Base-by-base conservation (phyloP, 2,113 vertebrate genomes). In the Colossoma macropomum region DNA sequence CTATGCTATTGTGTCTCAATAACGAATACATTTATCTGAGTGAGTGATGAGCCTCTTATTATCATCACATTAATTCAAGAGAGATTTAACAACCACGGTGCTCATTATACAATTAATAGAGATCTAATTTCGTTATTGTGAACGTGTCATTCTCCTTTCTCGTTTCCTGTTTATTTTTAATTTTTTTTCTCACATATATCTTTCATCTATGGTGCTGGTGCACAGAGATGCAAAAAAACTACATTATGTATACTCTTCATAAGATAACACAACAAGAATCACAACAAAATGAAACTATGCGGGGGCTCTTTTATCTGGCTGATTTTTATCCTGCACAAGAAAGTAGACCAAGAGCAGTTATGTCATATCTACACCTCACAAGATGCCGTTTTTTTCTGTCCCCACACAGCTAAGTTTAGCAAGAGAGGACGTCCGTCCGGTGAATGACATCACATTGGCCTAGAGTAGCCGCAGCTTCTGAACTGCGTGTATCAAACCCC, bases 351-450 rank as follows among this genome's bases (percentile, higher is more conserved):
- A 32, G 15, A 66, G 28, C 63, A 66, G 56, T 45, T 65, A 66
- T 78, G 60, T 48, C 73, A 82, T 75, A 78, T 62, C 21, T 71
- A 60, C 27, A 17, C 25, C 27, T 52, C 15, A 38, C 17, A 73
- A 63, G 28, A n/a, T 27, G 11, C 28, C 10, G 74, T 19, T 3
- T 19, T 17, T 52, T 12, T 48, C 8, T 17, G 1, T 52, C 50
- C 17, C 9, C 41, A 45, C 71, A 81, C 25, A 15, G 81, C 65
- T 88, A 86, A 81, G 73, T 84, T 84, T 88, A 75, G 65, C 54
- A 23, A 71, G 56, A 69, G 34, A 82, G 87, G 82, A 88, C 86
- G 71, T 86, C 84, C 79, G 71, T 86, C 87, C 84, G 79, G 84
- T 76, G 56, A 10, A 86, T 84, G 78, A 88, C 82, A 82, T 88